These are phyloP conservation scores for Gallinago paraguaiae DNA, from an alignment of 2,113 vertebrate genomes.

Conservation along the genomic window DNA sequence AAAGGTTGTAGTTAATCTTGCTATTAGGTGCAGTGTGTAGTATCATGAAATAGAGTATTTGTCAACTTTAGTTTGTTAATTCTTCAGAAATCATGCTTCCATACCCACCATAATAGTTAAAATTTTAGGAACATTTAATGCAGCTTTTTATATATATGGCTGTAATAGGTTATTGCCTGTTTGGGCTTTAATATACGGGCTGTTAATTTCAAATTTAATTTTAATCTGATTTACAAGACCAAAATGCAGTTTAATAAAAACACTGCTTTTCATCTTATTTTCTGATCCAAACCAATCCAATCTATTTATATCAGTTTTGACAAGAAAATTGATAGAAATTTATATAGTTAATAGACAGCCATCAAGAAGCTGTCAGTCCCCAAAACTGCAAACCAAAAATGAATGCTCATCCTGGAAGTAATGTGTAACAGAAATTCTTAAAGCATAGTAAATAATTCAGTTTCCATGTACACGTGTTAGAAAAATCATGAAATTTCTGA, in stretches of 20 bases:
- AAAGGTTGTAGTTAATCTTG: background rate
- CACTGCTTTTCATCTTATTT: background rate
- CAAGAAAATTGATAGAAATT: background rate
- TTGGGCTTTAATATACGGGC: background rate
- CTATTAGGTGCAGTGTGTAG: background rate
- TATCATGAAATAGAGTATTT: background rate
- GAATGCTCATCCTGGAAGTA: background rate
- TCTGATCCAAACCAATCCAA: background rate
- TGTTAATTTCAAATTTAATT: background rate
- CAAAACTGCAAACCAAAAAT: background rate
- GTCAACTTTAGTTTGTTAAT: background rate
- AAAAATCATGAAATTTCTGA: background rate
- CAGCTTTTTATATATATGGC: background rate
- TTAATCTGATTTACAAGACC: background rate
- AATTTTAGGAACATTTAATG: background rate
- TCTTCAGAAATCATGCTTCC: background rate
- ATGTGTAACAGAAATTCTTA: background rate
- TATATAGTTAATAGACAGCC: background rate
- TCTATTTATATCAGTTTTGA: background rate
- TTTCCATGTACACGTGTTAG: background rate
- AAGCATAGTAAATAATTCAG: background rate
- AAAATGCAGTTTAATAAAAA: background rate
- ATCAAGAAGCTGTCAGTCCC: background rate
- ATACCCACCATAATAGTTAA: background rate
- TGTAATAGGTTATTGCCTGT: background rate